Evolutionary conservation across 1,140 invertebrate genomes (phyloP), one percentile per base, ranked within the genome.

Genomic region (Drosophila rhopaloa): DNA sequence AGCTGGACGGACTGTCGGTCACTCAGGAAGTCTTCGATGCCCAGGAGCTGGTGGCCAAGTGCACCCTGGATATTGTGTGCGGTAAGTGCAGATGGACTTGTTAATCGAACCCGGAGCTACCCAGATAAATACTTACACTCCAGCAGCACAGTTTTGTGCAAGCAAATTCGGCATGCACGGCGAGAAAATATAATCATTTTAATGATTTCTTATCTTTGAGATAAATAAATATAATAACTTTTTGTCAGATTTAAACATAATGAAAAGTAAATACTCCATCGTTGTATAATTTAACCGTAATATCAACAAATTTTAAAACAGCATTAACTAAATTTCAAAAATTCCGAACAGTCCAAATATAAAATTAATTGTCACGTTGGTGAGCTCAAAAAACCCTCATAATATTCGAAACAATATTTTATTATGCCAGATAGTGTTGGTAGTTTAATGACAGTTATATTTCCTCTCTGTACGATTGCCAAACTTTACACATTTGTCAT

Each of bases 51-150:
- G 91, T 96, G 10, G 95, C 95, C 5, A 92, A 94, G 29, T 96
- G 95, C 91, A 95, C 96, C 5, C 91, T 97, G 55, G 96, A 97
- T 89, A 94, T 96, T 46, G 96, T 92, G 24, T 89, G 84, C 29
- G 85, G 84, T 90, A 54, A 67, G 81, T 76, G 50, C 8, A 24
- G 27, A 7, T 29, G 40, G 27, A 29, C 16, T 41, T 38, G 27
- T n/a, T 41, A 14, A 62, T 58, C 13, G 60, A 60, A 43, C 60
- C 29, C 16, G 1, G 5, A 29, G 54, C 24, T 6, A 3, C 27
- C 14, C 3, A 7, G 29, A 32, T 7, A 32, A 32, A 32, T 32
- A 7, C 29, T 7, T 8, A 32, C 29, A 1, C 29, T 7, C 6
- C 6, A 24, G 10, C 44, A 47, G 35, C n/a, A n/a, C 13, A n/a